phyloP scores from a whole-genome alignment of 2,797 vertebrate species.

The Channa striata region DNA sequence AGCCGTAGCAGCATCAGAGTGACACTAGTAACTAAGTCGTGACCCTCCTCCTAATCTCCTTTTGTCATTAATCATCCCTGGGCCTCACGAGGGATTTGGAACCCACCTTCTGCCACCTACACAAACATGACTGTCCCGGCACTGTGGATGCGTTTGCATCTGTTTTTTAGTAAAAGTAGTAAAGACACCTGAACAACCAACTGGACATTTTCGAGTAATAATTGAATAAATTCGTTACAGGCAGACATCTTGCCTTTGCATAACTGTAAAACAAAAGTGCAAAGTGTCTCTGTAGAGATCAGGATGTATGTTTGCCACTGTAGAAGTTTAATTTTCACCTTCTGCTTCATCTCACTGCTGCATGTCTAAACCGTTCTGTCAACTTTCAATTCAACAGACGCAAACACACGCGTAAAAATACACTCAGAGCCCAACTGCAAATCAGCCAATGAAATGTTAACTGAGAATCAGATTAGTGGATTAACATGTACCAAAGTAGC shows the following conservation, averaged over 20 bases:
- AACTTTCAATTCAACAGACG: slow-evolving; percentile 11
- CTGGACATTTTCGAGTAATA: neutral
- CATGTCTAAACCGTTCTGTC: neutral
- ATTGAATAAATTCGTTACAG: neutral
- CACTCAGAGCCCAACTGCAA: slow-evolving; percentile 26
- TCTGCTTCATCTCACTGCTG: neutral
- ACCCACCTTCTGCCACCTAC: slow-evolving; percentile 82
- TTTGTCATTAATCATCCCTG: slow-evolving; percentile 85
- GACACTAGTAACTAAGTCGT: slow-evolving; percentile 66
- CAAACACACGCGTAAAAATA: neutral
- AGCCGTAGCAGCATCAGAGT: slow-evolving; percentile 52
- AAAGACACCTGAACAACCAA: neutral
- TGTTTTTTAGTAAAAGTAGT: slow-evolving; percentile 13
- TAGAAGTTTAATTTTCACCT: neutral
- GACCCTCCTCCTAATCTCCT: slow-evolving; percentile 82
- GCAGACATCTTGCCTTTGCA: neutral
- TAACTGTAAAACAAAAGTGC: neutral
- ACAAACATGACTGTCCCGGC: slow-evolving; percentile 73
- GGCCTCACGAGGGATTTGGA: slow-evolving; percentile 80
- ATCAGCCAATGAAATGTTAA: slow-evolving; percentile 75
- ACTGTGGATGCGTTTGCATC: slow-evolving; percentile 46
- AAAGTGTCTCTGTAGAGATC: neutral
- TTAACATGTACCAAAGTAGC: slow-evolving; percentile 78
- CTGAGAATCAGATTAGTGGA: slow-evolving; percentile 79
- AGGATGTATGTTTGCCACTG: neutral